phyloP scores from a whole-genome alignment of 2,888 invertebrate species.

The Drosophila engyochracea region DNA sequence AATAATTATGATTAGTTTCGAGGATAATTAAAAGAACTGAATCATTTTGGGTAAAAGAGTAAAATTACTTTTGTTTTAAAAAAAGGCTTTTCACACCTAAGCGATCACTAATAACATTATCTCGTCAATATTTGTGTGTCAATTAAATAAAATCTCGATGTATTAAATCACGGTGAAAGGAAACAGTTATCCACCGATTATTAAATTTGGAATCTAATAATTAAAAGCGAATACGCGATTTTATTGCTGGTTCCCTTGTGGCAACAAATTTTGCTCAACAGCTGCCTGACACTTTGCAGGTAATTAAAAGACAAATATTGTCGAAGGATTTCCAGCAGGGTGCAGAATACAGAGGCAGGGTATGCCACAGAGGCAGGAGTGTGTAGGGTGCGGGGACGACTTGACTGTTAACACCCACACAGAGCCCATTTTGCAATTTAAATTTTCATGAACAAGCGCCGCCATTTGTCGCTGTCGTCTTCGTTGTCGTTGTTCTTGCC shows the following conservation, averaged over 20 bases:
- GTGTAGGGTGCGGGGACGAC: neutral
- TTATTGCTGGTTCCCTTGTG: conserved; percentile 24
- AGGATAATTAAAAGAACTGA: neutral
- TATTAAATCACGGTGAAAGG: conserved; percentile 4
- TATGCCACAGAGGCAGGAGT: neutral
- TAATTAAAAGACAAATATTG: conserved; percentile 72
- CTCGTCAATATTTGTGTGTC: neutral
- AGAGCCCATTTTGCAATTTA: conserved; percentile 78
- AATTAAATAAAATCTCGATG: neutral
- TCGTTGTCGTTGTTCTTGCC: conserved; percentile 30
- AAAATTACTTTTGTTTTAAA: neutral
- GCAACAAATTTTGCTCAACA: conserved; percentile 59
- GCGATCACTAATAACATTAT: neutral
- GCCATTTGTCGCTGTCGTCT: conserved; percentile 76
- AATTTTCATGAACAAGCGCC: conserved; percentile 80
- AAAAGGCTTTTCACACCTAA: neutral
- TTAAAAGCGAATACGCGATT: conserved; percentile 42
- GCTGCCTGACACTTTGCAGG: conserved; percentile 70
- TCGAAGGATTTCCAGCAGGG: conserved; percentile 38
- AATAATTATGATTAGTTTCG: neutral
- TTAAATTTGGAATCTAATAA: conserved; percentile 42
- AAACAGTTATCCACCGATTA: conserved; percentile 14
- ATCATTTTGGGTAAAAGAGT: neutral
- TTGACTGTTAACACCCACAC: conserved; percentile 57
- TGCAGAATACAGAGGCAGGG: neutral